Percentiles rank a stretch among this genome's conserved stretches.
Conservation (phyloP, 2,888 invertebrate species). For the Fragum whitleyi region DNA sequence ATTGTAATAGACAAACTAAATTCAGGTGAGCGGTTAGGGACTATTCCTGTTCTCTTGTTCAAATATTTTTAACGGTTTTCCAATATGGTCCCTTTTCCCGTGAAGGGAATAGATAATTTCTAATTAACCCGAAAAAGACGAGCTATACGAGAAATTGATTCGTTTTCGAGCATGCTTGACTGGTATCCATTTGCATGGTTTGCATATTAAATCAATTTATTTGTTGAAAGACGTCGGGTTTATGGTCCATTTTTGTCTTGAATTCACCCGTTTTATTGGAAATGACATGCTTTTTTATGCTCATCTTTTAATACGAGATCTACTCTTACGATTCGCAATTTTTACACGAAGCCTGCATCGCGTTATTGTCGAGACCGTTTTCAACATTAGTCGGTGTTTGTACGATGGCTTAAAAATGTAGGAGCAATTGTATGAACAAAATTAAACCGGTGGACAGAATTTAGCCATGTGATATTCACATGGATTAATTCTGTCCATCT, state of each 20-base stretch:
- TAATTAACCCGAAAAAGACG: neutral
- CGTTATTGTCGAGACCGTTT: too few relatives aligned
- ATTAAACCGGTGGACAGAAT: too few relatives aligned
- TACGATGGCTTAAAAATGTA: too few relatives aligned
- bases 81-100: neutral
- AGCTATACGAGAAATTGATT: conserved; percentile 18
- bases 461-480: too few relatives aligned
- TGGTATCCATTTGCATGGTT: conserved; percentile 19
- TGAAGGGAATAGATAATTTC: neutral
- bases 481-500: too few relatives aligned
- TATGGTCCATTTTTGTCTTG: conserved; percentile 20
- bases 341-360: too few relatives aligned
- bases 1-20: too few relatives aligned
- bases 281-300: conserved; percentile 25
- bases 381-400: too few relatives aligned
- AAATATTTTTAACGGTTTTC: too few relatives aligned
- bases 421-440: too few relatives aligned
- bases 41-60: too few relatives aligned
- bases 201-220: conserved; percentile 28
- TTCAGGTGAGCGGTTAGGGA: too few relatives aligned
- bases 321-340: neutral
- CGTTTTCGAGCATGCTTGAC: conserved; percentile 19
- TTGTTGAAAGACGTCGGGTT: conserved; percentile 13
- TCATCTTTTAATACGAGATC: conserved; percentile 3
- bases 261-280: conserved; percentile 19